Evolutionary conservation across 2,797 vertebrate genomes (phyloP), one percentile per base, ranked within the genome.

Genomic region (Anomalospiza imberbis): DNA sequence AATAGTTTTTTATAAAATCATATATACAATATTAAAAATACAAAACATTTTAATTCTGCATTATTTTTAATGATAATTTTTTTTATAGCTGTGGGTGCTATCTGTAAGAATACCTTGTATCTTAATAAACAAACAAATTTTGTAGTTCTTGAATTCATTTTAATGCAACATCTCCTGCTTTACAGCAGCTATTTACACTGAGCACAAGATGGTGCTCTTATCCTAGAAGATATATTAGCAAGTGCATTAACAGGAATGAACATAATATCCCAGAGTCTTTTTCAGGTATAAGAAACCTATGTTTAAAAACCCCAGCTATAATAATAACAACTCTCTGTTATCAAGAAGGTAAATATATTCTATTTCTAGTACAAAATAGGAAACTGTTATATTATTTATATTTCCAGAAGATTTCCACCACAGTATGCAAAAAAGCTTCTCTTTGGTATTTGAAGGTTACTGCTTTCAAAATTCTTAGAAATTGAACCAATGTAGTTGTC

Each of bases 171-270:
- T 44, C 18, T 18, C 45, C 14, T 51, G 21, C 10, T 62, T 93
- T 65, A 10, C 24, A 91, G 48, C 32, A 87, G 38, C n/a, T 86
- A 36, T 91, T 84, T 80, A 58, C 22, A 53, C 12, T 91, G 90
- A 92, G 95, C 97, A 93, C 95, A 96, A 96, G 97, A 88, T 96
- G 97, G 96, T 93, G 96, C 95, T 77, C 91, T 95, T 75, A 70
- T 60, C 66, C 91, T 81, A 77, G 63, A 76, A 60, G 34, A 91
- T 42, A 22, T 1, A 45, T 32, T 70, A 71, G 26, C 14, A 67
- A 68, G 14, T 7, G 11, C 1, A 1, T 71, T 50, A 57, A 47
- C 15, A 81, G 31, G 6, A 54, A 24, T 2, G 65, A 29, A 54
- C 3, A 20, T 22, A 11, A 8, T 36, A 65, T 32, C 18, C 7